Percentiles rank a stretch among this genome's conserved stretches.
phyloP scores from a whole-genome alignment of 1,140 invertebrate genomes.

The Drosophila chauvacae region DNA sequence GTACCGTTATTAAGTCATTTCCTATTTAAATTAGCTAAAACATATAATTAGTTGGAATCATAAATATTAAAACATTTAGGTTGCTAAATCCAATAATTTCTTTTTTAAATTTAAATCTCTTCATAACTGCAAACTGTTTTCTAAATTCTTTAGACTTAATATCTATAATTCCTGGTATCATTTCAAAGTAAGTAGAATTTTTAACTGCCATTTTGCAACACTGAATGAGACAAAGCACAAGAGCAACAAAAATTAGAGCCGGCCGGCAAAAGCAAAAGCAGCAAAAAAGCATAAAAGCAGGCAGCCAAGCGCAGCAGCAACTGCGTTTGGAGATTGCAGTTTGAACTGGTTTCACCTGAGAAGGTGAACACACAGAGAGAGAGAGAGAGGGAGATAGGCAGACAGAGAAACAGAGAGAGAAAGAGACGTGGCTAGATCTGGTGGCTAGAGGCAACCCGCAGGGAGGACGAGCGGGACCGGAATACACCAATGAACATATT shows the following conservation, averaged over 20 bases:
- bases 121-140: background rate
- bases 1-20: background rate
- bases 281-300: slow-evolving; percentile 17
- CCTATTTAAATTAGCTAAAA: no score
- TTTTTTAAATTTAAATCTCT: no score
- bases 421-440: slow-evolving; percentile 27
- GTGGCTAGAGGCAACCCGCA: background rate
- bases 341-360: slow-evolving; percentile 62
- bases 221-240: background rate
- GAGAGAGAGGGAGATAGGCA: slow-evolving; percentile 2
- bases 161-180: background rate
- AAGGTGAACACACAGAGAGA: background rate
- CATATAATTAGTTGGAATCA: background rate
- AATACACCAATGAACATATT: slow-evolving; percentile 33
- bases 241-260: slow-evolving; percentile 47
- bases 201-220: slow-evolving; percentile 4
- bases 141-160: background rate
- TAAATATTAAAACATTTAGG: background rate
- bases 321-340: slow-evolving; percentile 57
- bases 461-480: slow-evolving; percentile 16
- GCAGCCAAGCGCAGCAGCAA: slow-evolving; percentile 60
- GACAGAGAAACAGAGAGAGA: background rate
- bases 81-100: background rate
- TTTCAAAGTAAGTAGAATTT: background rate
- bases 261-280: slow-evolving; percentile 53